Evolutionary conservation across 2,797 vertebrate genomes (phyloP).

Genomic region (Champsocephalus gunnari): DNA sequence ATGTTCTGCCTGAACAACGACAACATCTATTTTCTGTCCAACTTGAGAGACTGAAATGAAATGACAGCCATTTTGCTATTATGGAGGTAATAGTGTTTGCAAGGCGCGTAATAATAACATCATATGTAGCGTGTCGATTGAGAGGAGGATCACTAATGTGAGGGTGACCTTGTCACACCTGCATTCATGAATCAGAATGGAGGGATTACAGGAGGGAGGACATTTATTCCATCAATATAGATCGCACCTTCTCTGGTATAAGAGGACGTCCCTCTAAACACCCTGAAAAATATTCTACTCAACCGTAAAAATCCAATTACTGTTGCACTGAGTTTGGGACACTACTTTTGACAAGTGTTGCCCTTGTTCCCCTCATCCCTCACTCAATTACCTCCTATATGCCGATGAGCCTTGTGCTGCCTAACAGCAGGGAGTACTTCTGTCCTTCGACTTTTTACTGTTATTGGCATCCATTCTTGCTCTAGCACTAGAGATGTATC

Average conservation of each 20-base stretch:
- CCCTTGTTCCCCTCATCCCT: conserved; percentile 17
- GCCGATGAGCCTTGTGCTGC: conserved; percentile 27
- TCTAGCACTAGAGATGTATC: conserved; percentile 18
- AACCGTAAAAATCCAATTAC: conserved; percentile 21
- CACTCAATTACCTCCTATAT: conserved; percentile 23
- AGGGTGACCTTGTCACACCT: conserved; percentile 33
- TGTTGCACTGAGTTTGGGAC: conserved; percentile 14
- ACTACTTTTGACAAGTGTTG: conserved; percentile 38
- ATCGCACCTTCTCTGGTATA: conserved; percentile 2
- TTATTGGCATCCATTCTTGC: conserved; percentile 30
- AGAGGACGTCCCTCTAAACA: not conserved
- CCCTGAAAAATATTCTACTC: conserved; percentile 12
- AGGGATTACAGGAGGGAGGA: conserved; percentile 16
- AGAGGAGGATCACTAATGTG: conserved; percentile 10
- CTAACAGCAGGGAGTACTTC: conserved; percentile 43
- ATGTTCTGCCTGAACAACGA: conserved; percentile 15
- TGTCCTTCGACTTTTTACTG: conserved; percentile 38
- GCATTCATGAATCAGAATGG: conserved; percentile 39
- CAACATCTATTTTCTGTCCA: conserved; percentile 19
- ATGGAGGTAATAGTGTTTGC: conserved; percentile 11
- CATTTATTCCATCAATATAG: conserved; percentile 28
- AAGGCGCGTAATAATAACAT: conserved; percentile 4
- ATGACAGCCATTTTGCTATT: conserved; percentile 6
- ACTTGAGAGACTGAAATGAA: conserved; percentile 4
- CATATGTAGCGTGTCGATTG: not conserved